These are phyloP conservation scores for Zelleria hepariella DNA, from an alignment of 2,888 invertebrate species.

Conservation along the genomic window DNA sequence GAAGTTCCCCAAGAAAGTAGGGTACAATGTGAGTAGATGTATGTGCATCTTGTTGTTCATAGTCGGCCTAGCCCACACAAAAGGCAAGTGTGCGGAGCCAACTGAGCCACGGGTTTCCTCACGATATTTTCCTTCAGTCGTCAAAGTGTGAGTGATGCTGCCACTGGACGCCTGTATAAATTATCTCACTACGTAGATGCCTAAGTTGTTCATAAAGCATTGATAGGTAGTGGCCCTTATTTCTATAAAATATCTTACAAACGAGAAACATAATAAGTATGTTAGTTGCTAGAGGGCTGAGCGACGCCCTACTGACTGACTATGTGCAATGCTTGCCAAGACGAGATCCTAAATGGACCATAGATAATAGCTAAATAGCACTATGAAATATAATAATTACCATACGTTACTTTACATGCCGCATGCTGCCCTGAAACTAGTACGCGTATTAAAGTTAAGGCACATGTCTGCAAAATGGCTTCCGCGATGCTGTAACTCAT, in stretches of 20 bases:
- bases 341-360: background rate
- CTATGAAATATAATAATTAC: background rate
- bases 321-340: background rate
- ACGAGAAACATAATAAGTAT: too few species aligned
- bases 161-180: too few species aligned
- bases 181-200: too few species aligned
- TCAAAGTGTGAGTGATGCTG: too few species aligned
- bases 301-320: background rate
- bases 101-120: too few species aligned
- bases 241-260: too few species aligned
- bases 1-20: slow-evolving; percentile 50
- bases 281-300: background rate
- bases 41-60: background rate
- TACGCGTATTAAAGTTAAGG: slow-evolving; percentile 1
- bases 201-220: too few species aligned
- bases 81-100: too few species aligned
- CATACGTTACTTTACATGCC: background rate
- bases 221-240: too few species aligned
- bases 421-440: background rate
- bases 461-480: background rate
- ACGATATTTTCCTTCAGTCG: too few species aligned
- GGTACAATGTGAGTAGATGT: slow-evolving; percentile 35
- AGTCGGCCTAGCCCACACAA: too few species aligned
- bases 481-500: slow-evolving; percentile 9
- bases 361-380: background rate